These are phyloP conservation scores for Rhaphigaster nebulosa DNA, from an alignment of 2,888 invertebrate genomes.

Conservation along the genomic window DNA sequence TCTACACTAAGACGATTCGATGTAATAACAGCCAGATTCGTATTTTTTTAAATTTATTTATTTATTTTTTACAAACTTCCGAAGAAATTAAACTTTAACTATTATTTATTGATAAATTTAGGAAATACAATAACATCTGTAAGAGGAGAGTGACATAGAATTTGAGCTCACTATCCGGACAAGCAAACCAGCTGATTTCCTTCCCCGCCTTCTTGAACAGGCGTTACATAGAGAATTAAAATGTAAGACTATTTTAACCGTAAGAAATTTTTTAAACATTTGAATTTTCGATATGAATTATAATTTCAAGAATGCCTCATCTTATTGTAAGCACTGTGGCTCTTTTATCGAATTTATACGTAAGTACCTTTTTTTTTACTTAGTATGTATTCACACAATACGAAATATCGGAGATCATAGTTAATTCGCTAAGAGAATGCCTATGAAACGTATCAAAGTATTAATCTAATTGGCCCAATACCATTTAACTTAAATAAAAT, in stretches of 20 bases:
- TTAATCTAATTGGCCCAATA: too few species aligned
- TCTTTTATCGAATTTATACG: constrained; percentile 55
- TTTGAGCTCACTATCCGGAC: not conserved
- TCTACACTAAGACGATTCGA: not conserved
- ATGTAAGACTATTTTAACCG: not conserved
- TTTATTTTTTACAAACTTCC: not conserved
- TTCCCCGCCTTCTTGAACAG: constrained; percentile 44
- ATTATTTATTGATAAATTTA: constrained; percentile 11
- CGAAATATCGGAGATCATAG: not conserved
- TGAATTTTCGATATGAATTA: constrained; percentile 42
- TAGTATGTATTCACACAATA: not conserved
- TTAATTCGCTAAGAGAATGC: too few species aligned
- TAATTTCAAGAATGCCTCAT: constrained; percentile 53
- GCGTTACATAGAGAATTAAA: not conserved
- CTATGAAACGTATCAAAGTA: too few species aligned
- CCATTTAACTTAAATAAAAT: too few species aligned
- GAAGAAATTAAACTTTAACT: constrained; percentile 2
- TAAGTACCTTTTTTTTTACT: not conserved
- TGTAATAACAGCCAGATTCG: not conserved
- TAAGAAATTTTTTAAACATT: not conserved
- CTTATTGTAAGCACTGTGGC: constrained; percentile 56
- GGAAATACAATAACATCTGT: constrained; percentile 14
- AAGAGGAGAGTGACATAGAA: not conserved
- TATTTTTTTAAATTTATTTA: not conserved
- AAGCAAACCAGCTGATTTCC: constrained; percentile 45